phyloP scores from a whole-genome alignment of 2,888 invertebrate species.

The Aphidius colemani region DNA sequence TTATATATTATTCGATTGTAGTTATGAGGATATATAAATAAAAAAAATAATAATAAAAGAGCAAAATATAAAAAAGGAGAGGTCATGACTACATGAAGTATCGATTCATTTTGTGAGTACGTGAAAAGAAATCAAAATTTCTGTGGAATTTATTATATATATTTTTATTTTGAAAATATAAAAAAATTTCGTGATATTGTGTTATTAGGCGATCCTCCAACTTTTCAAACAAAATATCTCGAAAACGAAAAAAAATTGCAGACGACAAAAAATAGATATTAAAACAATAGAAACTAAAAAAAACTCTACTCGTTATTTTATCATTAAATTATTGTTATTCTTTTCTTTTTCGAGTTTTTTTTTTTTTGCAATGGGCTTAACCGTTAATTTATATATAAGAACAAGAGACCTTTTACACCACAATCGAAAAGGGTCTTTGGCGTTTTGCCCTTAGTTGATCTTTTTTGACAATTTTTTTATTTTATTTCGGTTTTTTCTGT shows the following conservation, averaged over 20 bases:
- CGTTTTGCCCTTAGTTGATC: no score
- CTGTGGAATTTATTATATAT: no score
- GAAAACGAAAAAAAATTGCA: conserved; percentile 2
- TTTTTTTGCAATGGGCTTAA: conserved; percentile 15
- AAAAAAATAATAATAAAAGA: conserved; percentile 15
- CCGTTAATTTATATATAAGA: conserved; percentile 3
- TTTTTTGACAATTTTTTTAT: no score
- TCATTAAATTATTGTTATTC: conserved; percentile 44
- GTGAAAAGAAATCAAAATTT: not conserved
- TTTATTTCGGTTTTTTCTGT: not conserved
- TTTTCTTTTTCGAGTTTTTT: conserved; percentile 24
- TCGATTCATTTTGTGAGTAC: no score
- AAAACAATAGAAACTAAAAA: conserved; percentile 7
- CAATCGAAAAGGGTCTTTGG: not conserved
- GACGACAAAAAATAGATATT: conserved; percentile 16
- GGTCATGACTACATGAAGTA: conserved; percentile 1
- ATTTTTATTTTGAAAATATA: not conserved
- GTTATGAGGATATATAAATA: not conserved
- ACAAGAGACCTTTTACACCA: conserved; percentile 8
- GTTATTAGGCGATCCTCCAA: conserved; percentile 40
- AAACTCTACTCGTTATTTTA: conserved; percentile 44
- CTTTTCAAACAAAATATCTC: conserved; percentile 29
- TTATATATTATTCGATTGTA: not conserved
- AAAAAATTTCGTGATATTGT: conserved; percentile 18
- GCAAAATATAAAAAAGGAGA: not conserved